These are phyloP conservation scores for Acleris cristana DNA, from an alignment of 2,888 invertebrate genomes.

Conservation along the genomic window DNA sequence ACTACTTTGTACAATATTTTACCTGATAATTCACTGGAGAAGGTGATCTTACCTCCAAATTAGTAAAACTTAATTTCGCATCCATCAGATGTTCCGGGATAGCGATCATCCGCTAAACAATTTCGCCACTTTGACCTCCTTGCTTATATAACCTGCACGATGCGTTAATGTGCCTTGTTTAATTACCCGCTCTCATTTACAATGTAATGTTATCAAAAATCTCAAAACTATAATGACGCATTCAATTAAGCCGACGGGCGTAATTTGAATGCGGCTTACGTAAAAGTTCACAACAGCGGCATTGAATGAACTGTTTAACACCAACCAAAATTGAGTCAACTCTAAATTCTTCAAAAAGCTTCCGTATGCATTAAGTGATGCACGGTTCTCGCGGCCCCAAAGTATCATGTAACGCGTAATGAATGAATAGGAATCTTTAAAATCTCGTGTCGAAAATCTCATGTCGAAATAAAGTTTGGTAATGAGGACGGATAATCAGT, in stretches of 20 bases:
- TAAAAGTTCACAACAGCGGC: conserved; percentile 59
- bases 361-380: conserved; percentile 48
- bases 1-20: background rate
- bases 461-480: conserved; percentile 40
- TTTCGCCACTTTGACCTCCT: conserved; percentile 34
- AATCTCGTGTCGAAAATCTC: conserved; percentile 42
- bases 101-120: conserved; percentile 6
- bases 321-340: conserved; percentile 52
- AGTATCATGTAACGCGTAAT: conserved; percentile 51
- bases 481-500: conserved; percentile 36
- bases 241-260: conserved; percentile 66
- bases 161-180: conserved; percentile 32
- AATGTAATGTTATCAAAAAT: conserved; percentile 36
- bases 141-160: conserved; percentile 31
- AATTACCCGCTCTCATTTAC: conserved; percentile 31
- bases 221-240: conserved; percentile 44
- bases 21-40: background rate
- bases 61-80: background rate
- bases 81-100: background rate
- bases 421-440: conserved; percentile 44
- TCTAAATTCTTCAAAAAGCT: conserved; percentile 52
- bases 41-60: conserved; percentile 8
- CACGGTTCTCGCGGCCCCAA: conserved; percentile 40
- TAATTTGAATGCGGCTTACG: conserved; percentile 63
- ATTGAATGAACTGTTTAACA: conserved; percentile 66